Conservation (phyloP, 2,797 vertebrate species). For the Halcyon smyrnensis region DNA sequence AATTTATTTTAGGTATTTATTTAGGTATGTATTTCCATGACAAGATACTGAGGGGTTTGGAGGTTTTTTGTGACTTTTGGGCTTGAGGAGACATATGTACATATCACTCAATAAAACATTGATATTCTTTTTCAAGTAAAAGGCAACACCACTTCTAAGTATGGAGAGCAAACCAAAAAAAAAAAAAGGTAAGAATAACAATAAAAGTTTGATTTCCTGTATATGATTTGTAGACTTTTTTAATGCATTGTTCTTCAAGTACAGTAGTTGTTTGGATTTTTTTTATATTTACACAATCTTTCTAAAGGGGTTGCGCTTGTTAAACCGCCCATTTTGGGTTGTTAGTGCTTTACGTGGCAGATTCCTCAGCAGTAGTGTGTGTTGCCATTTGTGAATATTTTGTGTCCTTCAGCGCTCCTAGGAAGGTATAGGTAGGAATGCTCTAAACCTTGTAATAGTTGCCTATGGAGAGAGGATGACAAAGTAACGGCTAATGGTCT, state of each 20-base stretch:
- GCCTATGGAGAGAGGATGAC: slow-evolving; percentile 16
- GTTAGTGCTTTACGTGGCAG: neutral
- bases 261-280: neutral
- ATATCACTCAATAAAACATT: neutral
- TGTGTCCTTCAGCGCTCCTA: slow-evolving; percentile 8
- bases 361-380: neutral
- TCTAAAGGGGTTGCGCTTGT: slow-evolving; percentile 43
- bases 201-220: neutral
- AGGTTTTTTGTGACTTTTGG: neutral
- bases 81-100: neutral
- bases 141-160: neutral
- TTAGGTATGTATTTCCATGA: neutral
- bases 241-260: slow-evolving; percentile 9
- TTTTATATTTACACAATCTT: slow-evolving; percentile 16
- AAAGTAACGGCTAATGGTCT: slow-evolving; percentile 64
- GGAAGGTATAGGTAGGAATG: slow-evolving; percentile 15
- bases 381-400: slow-evolving; percentile 16
- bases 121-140: neutral
- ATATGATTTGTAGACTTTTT: slow-evolving; percentile 10
- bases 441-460: slow-evolving; percentile 25
- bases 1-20: neutral
- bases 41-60: neutral
- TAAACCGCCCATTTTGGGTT: neutral
- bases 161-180: neutral
- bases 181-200: neutral